These are phyloP conservation scores for Speoplatyrhinus poulsoni DNA, from an alignment of 2,113 vertebrate species.

Conservation along the genomic window DNA sequence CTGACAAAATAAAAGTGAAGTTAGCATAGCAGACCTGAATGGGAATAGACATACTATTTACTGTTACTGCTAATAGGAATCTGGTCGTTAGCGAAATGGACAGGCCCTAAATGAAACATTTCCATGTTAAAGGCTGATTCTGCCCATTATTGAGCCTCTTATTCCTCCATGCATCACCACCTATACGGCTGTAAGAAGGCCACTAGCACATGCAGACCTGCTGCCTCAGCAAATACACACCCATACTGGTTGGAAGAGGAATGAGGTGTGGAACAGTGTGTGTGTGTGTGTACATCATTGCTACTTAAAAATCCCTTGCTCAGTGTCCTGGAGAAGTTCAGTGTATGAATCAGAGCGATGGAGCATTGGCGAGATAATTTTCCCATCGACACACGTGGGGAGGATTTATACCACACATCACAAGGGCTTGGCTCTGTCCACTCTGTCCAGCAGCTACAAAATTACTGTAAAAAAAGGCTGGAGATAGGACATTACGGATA, in stretches of 20 bases:
- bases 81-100: conserved; percentile 71
- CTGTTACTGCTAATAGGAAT: conserved; percentile 74
- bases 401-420: not conserved
- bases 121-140: conserved; percentile 73
- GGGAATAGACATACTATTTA: conserved; percentile 54
- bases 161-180: conserved; percentile 66
- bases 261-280: not conserved
- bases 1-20: not conserved
- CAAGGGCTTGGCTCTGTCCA: not conserved
- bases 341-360: not conserved
- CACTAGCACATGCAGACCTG: conserved; percentile 46
- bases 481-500: not conserved
- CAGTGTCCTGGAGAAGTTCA: not conserved
- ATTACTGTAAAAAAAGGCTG: not conserved
- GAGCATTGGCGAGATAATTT: not conserved
- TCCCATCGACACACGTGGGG: not conserved
- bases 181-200: conserved; percentile 32
- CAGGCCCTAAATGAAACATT: conserved; percentile 73
- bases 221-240: conserved; percentile 58
- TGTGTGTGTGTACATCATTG: conserved; percentile 8
- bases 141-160: conserved; percentile 65
- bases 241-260: conserved; percentile 2
- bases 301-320: conserved; percentile 2
- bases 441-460: too few relatives aligned
- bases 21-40: not conserved